Evolutionary conservation across 2,888 invertebrate species (phyloP).

Genomic region (Apamea epomidion): DNA sequence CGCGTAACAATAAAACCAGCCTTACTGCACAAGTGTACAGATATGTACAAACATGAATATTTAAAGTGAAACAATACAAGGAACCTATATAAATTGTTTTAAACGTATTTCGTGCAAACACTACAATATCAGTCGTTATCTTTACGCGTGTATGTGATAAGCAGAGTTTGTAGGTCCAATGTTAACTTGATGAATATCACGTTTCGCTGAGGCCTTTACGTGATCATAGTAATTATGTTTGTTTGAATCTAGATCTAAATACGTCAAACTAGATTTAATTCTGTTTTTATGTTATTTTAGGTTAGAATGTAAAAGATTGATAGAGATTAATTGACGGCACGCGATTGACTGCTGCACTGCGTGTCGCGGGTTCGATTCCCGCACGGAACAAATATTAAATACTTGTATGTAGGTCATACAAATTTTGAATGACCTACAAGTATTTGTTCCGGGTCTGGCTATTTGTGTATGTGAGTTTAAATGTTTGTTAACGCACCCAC

Average conservation of each 20-base stretch:
- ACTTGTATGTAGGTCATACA: too few relatives aligned
- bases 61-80: background rate
- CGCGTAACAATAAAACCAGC: too few relatives aligned
- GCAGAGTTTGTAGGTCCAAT: background rate
- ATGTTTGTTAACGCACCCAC: too few relatives aligned
- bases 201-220: conserved; percentile 10
- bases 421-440: too few relatives aligned
- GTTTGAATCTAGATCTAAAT: background rate
- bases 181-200: conserved; percentile 27
- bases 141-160: conserved; percentile 19
- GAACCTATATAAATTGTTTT: background rate
- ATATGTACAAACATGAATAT: background rate
- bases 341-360: too few relatives aligned
- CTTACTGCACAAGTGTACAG: too few relatives aligned
- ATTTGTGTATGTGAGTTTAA: too few relatives aligned
- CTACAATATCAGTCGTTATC: conserved; percentile 23
- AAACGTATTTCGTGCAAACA: conserved; percentile 25
- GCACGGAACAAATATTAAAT: too few relatives aligned
- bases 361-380: too few relatives aligned
- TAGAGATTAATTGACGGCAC: background rate
- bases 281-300: too few relatives aligned
- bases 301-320: too few relatives aligned
- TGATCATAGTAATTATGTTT: background rate
- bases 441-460: too few relatives aligned
- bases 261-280: background rate